phyloP scores from a whole-genome alignment of 2,113 vertebrate genomes.

The Anarhynchus alexandrinus region DNA sequence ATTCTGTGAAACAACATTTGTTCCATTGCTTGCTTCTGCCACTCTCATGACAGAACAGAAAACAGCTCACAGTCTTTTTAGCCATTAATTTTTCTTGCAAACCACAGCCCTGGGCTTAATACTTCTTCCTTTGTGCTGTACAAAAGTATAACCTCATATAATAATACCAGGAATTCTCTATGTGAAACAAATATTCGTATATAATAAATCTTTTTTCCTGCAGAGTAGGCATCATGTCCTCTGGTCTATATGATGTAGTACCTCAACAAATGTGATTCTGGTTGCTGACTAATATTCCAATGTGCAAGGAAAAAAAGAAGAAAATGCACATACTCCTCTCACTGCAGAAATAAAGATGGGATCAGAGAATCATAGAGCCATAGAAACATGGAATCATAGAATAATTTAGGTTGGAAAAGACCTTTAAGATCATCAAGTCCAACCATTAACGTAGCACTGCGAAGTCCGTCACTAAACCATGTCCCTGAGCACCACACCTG shows the following conservation, averaged over 20 bases:
- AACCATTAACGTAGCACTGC: background rate
- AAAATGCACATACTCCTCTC: fast-evolving
- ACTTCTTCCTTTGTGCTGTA: background rate
- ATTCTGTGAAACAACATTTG: background rate
- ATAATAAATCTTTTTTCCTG: background rate
- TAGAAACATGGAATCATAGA: background rate
- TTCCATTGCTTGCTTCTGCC: background rate
- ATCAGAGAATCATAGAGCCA: background rate
- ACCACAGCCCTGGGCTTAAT: background rate
- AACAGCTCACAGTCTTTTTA: background rate
- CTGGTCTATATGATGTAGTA: background rate
- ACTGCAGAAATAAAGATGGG: background rate
- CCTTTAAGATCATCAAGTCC: background rate
- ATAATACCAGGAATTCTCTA: background rate
- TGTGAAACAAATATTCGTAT: background rate
- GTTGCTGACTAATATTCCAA: background rate
- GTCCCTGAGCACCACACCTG: background rate
- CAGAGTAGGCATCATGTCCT: background rate
- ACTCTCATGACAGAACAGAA: background rate
- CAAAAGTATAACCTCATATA: background rate
- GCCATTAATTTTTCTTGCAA: background rate
- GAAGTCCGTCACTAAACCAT: background rate
- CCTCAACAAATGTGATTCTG: background rate
- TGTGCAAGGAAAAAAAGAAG: background rate
- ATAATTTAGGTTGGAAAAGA: background rate